These are phyloP conservation scores for Embiotoca jacksoni DNA, from an alignment of 2,113 vertebrate species.

Conservation along the genomic window DNA sequence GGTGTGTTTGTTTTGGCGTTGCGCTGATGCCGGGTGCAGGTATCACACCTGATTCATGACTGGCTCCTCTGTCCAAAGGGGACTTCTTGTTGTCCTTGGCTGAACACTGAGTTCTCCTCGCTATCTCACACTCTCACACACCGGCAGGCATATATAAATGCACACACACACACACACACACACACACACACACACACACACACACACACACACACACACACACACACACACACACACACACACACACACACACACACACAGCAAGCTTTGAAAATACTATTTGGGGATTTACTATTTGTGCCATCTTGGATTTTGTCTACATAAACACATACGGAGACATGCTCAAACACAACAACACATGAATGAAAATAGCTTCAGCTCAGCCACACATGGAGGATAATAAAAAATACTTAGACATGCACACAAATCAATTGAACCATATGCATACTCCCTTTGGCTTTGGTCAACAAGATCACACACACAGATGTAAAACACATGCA, in stretches of 20 bases:
- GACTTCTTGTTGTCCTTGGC: conserved; percentile 82
- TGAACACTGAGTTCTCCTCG: conserved; percentile 42
- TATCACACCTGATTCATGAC: conserved; percentile 86
- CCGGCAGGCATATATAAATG: neutral
- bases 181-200: too few relatives aligned
- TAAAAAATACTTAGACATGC: conserved; percentile 13
- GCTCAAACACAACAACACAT: conserved; percentile 23
- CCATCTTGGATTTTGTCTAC: conserved; percentile 30
- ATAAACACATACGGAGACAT: conserved; percentile 21
- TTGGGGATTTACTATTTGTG: conserved; percentile 41
- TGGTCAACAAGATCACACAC: conserved; percentile 26
- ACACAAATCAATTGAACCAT: conserved; percentile 25
- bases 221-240: conserved; percentile 26
- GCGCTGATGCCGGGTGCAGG: conserved; percentile 67
- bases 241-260: conserved; percentile 11
- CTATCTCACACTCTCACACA: conserved; percentile 62
- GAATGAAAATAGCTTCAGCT: conserved; percentile 16
- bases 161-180: too few relatives aligned
- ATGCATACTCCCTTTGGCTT: conserved; percentile 8
- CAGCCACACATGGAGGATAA: conserved; percentile 7
- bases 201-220: conserved; percentile 2
- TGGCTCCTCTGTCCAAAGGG: conserved; percentile 75
- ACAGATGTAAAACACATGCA: conserved; percentile 51
- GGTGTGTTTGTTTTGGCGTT: conserved; percentile 81
- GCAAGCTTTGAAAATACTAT: conserved; percentile 53